phyloP scores from a whole-genome alignment of 2,797 vertebrate species.

The Thaleichthys pacificus region DNA sequence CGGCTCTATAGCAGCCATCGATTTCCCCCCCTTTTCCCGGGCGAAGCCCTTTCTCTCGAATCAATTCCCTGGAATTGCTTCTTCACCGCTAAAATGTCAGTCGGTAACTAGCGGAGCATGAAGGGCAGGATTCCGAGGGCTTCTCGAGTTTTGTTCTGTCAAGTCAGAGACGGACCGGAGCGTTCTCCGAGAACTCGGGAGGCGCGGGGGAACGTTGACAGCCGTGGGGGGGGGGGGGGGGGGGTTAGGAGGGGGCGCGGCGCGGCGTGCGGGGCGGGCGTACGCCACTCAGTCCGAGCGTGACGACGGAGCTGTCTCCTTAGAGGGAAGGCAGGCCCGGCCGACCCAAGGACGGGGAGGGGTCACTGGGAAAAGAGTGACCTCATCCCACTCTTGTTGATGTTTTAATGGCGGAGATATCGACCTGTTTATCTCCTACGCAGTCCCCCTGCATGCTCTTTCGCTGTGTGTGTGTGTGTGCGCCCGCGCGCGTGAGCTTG shows the following conservation, averaged over 20 bases:
- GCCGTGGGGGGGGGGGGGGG: not conserved
- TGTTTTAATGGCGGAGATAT: conserved; percentile 31
- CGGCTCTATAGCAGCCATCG: conserved; percentile 40
- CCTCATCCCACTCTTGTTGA: conserved; percentile 16
- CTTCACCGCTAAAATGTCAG: conserved; percentile 57
- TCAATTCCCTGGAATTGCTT: conserved; percentile 58
- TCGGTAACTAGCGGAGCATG: conserved; percentile 40
- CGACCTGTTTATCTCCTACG: conserved; percentile 20
- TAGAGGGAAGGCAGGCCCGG: not conserved
- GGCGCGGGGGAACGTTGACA: conserved; percentile 17
- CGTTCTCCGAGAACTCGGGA: conserved; percentile 20
- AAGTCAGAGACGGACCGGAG: conserved; percentile 12
- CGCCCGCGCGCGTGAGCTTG: no score
- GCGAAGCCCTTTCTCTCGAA: conserved; percentile 36
- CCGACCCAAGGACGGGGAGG: no score
- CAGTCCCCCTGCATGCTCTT: not conserved
- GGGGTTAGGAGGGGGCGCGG: not conserved
- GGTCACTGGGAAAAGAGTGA: not conserved
- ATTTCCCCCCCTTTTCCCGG: conserved; percentile 49
- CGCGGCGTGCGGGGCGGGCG: not conserved
- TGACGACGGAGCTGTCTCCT: no score
- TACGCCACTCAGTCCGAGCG: not conserved
- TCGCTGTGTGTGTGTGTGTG: not conserved
- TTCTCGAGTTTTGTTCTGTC: conserved; percentile 37
- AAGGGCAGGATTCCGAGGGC: conserved; percentile 41